A percentile compares a stretch with the other conserved stretches of the same genome.
These are phyloP conservation scores for Momotus momota DNA, from an alignment of 2,797 vertebrate genomes.

Conservation along the genomic window DNA sequence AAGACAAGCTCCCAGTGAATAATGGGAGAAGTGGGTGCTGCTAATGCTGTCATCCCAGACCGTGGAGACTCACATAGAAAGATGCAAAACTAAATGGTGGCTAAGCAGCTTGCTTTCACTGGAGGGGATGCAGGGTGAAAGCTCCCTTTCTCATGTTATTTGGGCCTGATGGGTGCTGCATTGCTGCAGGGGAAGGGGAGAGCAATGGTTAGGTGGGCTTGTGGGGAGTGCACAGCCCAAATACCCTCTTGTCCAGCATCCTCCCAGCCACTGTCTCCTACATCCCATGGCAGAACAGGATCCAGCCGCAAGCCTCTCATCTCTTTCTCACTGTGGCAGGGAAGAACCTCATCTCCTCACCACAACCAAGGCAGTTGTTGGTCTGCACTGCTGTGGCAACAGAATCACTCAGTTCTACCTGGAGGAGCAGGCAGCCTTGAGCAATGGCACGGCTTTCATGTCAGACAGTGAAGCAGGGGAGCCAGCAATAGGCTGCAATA, in stretches of 20 bases:
- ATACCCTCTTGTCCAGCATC: neutral
- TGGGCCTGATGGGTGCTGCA: neutral
- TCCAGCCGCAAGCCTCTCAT: accelerated
- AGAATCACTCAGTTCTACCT: neutral
- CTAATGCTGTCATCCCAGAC: neutral
- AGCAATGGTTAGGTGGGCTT: neutral
- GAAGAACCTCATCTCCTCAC: neutral
- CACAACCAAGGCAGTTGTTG: accelerated
- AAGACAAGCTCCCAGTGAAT: neutral
- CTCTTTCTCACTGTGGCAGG: neutral
- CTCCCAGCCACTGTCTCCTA: neutral
- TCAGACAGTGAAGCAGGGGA: neutral
- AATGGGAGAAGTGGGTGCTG: neutral
- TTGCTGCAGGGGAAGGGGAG: neutral
- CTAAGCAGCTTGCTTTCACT: neutral
- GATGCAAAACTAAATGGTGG: neutral
- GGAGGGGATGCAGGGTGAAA: neutral
- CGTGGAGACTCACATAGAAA: neutral
- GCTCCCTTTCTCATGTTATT: neutral
- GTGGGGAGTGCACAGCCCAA: neutral
- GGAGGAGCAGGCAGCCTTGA: accelerated
- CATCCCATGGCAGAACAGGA: neutral
- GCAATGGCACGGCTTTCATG: accelerated
- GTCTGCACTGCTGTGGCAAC: neutral
- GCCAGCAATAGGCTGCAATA: neutral